A percentile compares a stretch with the other conserved stretches of the same genome.
Conservation (phyloP, 2,113 vertebrate species). For the Saguinus midas region DNA sequence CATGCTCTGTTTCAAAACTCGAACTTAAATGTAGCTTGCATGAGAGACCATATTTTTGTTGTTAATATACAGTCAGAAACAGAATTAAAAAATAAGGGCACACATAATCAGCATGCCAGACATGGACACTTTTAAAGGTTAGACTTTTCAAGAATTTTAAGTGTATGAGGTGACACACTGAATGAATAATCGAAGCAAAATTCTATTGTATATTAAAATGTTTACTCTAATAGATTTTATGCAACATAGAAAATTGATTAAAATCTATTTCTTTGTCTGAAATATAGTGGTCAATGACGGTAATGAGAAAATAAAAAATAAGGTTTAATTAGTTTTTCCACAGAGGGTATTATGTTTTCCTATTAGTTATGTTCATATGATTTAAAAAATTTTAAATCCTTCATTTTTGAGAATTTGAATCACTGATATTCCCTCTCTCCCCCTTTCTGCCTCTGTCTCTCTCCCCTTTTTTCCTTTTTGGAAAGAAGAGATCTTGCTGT, state of each 20-base stretch:
- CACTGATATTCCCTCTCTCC: background rate
- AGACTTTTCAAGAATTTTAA: constrained; percentile 7
- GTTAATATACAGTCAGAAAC: background rate
- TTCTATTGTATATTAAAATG: background rate
- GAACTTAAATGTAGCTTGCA: background rate
- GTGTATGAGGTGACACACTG: background rate
- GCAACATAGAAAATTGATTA: background rate
- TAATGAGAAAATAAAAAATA: constrained; percentile 5
- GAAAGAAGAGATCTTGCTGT: too few relatives aligned
- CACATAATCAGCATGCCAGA: background rate
- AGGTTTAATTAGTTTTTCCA: background rate
- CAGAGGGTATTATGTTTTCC: background rate
- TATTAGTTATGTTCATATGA: background rate
- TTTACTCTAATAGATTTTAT: background rate
- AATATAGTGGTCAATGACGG: background rate
- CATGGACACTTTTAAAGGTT: background rate
- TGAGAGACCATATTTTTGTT: background rate
- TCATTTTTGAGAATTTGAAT: background rate
- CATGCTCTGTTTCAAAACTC: constrained; percentile 37
- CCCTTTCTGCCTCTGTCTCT: too few relatives aligned
- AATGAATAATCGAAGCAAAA: background rate
- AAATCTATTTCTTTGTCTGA: background rate
- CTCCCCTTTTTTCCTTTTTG: too few relatives aligned
- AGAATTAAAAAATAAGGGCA: background rate
- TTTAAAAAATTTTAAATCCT: background rate